These are phyloP conservation scores for Andrena haemorrhoa DNA, from an alignment of 2,888 invertebrate genomes.

Conservation along the genomic window DNA sequence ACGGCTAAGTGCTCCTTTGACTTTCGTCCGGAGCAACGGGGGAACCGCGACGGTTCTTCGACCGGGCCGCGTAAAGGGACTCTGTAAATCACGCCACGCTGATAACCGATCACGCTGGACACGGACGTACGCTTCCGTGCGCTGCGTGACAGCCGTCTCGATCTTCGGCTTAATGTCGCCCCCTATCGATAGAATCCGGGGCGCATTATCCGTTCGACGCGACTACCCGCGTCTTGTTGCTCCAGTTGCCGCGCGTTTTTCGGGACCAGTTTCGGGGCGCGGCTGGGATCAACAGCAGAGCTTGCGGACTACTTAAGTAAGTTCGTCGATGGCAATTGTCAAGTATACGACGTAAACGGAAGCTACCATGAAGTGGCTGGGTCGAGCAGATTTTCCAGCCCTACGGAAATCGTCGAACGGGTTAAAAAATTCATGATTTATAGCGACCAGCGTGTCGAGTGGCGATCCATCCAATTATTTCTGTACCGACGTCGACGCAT, in stretches of 20 bases:
- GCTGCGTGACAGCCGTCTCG: conserved; percentile 55
- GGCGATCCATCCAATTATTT: conserved; percentile 70
- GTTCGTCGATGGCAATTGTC: no score
- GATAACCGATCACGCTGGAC: conserved; percentile 57
- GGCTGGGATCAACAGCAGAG: background rate
- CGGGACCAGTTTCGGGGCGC: conserved; percentile 1
- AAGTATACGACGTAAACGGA: background rate
- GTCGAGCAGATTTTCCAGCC: conserved; percentile 17
- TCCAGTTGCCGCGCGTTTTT: background rate
- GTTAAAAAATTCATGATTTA: conserved; percentile 65
- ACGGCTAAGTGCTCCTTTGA: conserved; percentile 71
- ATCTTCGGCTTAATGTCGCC: conserved; percentile 53
- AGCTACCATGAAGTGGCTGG: background rate
- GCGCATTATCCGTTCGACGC: conserved; percentile 44
- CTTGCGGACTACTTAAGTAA: background rate
- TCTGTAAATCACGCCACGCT: conserved; percentile 64
- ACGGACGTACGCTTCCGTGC: conserved; percentile 52
- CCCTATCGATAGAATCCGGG: conserved; percentile 43
- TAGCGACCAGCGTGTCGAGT: conserved; percentile 33
- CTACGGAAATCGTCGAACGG: conserved; percentile 48
- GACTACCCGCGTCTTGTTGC: background rate
- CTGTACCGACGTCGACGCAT: conserved; percentile 58
- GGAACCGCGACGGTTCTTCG: conserved; percentile 36
- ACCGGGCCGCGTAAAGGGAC: conserved; percentile 40
- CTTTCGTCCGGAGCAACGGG: conserved; percentile 50